Evolutionary conservation across 2,113 vertebrate species (phyloP).

Genomic region (Misgurnus mizolepis): DNA sequence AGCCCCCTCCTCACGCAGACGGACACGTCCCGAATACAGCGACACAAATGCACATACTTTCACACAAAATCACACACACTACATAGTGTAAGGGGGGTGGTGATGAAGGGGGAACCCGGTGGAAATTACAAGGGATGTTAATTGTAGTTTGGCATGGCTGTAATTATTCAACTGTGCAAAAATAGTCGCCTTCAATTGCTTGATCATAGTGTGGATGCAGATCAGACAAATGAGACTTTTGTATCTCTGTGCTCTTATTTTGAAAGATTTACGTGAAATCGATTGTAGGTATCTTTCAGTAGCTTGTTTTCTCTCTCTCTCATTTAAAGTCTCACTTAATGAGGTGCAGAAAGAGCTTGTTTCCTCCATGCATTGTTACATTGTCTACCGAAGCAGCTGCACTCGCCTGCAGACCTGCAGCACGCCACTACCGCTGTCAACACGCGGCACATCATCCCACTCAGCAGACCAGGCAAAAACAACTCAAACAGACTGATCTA

Average conservation of each 20-base stretch:
- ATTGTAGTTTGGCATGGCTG: constrained; percentile 73
- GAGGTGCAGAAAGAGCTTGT: neutral
- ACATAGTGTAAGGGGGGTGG: neutral
- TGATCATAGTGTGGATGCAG: constrained; percentile 66
- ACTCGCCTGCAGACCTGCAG: constrained; percentile 49
- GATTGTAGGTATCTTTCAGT: neutral
- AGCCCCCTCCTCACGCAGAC: constrained; percentile 61
- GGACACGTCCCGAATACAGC: constrained; percentile 63
- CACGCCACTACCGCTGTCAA: constrained; percentile 58
- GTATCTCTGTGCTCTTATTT: neutral
- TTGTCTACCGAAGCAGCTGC: constrained; percentile 64
- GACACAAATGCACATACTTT: constrained; percentile 42
- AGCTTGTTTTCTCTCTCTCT: neutral
- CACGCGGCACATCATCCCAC: constrained; percentile 54
- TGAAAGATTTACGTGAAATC: neutral
- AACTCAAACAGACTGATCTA: constrained; percentile 36
- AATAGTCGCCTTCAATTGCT: constrained; percentile 70
- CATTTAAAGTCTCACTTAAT: neutral
- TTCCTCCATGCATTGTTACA: constrained; percentile 24
- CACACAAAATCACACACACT: constrained; percentile 4
- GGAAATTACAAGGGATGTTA: constrained; percentile 70
- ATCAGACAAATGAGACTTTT: constrained; percentile 39
- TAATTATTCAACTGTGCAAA: constrained; percentile 75
- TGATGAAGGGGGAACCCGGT: constrained; percentile 50
- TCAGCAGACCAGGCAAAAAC: constrained; percentile 32